Evolutionary conservation across 1,140 invertebrate species (phyloP), one percentile per base, ranked within the genome.

Genomic region (Zelostemma sp.): DNA sequence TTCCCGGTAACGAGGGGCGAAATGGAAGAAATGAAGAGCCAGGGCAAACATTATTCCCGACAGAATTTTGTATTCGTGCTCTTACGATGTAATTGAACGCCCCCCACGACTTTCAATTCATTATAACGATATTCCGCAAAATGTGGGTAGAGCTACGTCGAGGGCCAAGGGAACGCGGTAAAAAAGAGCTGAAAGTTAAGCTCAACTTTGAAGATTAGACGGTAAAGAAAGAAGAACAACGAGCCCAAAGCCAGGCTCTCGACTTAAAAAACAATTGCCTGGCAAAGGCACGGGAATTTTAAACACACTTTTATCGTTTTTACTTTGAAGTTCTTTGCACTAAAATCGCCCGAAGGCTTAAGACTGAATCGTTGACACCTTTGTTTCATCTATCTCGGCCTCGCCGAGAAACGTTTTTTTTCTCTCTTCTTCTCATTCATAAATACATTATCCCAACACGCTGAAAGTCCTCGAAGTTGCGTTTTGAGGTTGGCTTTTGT

Each of bases 201-300:
- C 49, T 58, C 41, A 71, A 78, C 63, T 76, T 65, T 57, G 60
- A 69, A 77, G 73, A 78, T 77, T 78, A 77, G 74, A 66, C 33
- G 45, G 53, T 59, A 31, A 68, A 49, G 35, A 19, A 56, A 47
- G 54, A 33, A 61, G 40, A 49, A 54, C 35, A 41, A 40, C 46
- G 56, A 58, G 47, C 33, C 54, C 54, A 57, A 67, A 67, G 69
- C 74, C 72, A 71, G 74, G 53, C 63, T 62, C 62, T 64, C 62
- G 69, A 78, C 75, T 78, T 75, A 66, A 74, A 60, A 79, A 80
- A 79, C 78, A 78, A 81, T 81, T 73, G 76, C 63, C 73, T 61
- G 45, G 67, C 66, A 64, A 67, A 72, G 48, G 55, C 72, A 55
- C 62, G 71, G 55, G 77, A 81, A 80, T 81, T 78, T 81, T 78